phyloP scores from a whole-genome alignment of 2,888 invertebrate genomes.

The Mesorhabditis belari region DNA sequence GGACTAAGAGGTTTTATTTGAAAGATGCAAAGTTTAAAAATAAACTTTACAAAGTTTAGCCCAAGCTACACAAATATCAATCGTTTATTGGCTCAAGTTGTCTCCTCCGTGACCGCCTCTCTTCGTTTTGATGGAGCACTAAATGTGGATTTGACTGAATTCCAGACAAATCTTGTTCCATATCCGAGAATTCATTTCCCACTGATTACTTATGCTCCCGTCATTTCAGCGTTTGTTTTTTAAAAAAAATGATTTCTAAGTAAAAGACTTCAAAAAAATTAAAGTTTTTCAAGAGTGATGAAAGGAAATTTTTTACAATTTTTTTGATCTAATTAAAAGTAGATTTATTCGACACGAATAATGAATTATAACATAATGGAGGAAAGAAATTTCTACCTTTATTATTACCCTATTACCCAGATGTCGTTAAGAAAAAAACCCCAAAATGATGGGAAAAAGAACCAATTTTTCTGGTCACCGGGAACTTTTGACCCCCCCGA shows the following conservation, averaged over 20 bases:
- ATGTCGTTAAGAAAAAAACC: too few species aligned
- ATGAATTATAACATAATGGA: too few species aligned
- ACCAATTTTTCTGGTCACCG: too few species aligned
- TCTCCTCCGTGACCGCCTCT: slow-evolving; percentile 69
- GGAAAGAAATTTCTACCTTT: too few species aligned
- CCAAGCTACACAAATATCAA: slow-evolving; percentile 83
- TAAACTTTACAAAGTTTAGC: slow-evolving; percentile 50
- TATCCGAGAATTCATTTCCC: slow-evolving; percentile 88
- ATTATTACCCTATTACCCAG: too few species aligned
- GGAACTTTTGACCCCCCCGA: too few species aligned
- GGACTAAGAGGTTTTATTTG: slow-evolving; percentile 9
- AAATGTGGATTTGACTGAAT: slow-evolving; percentile 60
- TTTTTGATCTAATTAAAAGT: not conserved
- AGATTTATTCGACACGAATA: too few species aligned
- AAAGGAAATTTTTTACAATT: not conserved
- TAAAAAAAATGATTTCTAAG: not conserved
- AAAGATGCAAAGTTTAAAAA: not conserved
- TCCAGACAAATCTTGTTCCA: slow-evolving; percentile 64
- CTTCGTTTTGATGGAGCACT: slow-evolving; percentile 59
- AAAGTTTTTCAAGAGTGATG: too few species aligned
- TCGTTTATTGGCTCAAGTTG: slow-evolving; percentile 85
- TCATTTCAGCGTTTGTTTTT: slow-evolving; percentile 46
- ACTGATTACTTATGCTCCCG: slow-evolving; percentile 61
- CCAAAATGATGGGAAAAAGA: too few species aligned
- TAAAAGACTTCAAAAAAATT: not conserved